Conservation (phyloP, 2,113 vertebrate species). For the Melanotaenia duboulayi region DNA sequence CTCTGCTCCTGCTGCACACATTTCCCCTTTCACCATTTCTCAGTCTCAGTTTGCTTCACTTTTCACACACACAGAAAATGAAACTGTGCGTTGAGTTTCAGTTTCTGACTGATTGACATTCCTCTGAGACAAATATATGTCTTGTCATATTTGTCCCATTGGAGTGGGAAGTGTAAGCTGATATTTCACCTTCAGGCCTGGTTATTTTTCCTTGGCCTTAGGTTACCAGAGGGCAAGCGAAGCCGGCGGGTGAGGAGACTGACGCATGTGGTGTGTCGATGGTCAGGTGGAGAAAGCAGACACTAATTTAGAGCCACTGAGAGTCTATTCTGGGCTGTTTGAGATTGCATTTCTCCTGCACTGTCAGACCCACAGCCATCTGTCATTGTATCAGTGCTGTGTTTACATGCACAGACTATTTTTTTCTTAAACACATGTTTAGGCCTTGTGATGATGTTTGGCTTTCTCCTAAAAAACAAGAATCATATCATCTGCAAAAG, state of each 20-base stretch:
- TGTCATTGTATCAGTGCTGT: constrained; percentile 38
- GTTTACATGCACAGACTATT: constrained; percentile 30
- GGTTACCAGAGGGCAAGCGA: constrained; percentile 50
- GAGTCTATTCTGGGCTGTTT: constrained; percentile 57
- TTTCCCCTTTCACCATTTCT: constrained; percentile 43
- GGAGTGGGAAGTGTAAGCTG: constrained; percentile 45
- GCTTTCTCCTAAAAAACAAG: too few species aligned
- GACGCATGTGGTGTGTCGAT: constrained; percentile 55
- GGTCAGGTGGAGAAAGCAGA: constrained; percentile 64
- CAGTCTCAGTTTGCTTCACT: constrained; percentile 17
- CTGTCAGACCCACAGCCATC: constrained; percentile 43
- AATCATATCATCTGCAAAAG: too few species aligned
- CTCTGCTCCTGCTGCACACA: constrained; percentile 18
- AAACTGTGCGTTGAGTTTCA: constrained; percentile 27
- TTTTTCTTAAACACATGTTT: constrained; percentile 20
- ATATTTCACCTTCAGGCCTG: constrained; percentile 37
- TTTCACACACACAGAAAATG: constrained; percentile 19
- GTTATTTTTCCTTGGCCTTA: constrained; percentile 44
- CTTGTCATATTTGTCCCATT: constrained; percentile 51
- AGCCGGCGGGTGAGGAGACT: constrained; percentile 52
- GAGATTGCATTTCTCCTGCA: constrained; percentile 45
- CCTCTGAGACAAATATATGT: constrained; percentile 36
- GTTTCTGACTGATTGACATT: constrained; percentile 64
- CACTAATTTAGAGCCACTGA: constrained; percentile 47
- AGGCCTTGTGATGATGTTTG: neutral